Evolutionary conservation across 1,140 invertebrate genomes (phyloP), one percentile per base, ranked within the genome.

Genomic region (Psilanteris sp.): DNA sequence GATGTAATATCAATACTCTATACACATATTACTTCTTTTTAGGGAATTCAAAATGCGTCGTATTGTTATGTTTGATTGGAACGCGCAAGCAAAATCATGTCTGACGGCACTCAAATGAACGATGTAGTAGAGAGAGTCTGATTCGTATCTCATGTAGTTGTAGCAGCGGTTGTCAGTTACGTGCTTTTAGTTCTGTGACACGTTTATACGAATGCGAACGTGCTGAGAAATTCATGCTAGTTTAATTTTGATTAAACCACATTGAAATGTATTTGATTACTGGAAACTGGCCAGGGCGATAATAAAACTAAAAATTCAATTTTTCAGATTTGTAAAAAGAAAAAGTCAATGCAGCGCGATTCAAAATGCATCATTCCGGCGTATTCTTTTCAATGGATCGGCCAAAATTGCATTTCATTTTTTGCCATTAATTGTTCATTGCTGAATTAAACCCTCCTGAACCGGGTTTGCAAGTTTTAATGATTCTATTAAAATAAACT

Each of bases 121-220:
- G 70, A 66, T 54, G 64, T 29, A 61, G 59, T 55, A 44, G 55
- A 54, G 64, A 64, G 71, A 46, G 31, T 44, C 52, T 64, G 66
- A 76, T 80, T 74, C 57, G 57, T 70, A 75, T 52, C 41, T 50
- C 66, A 20, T 50, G 52, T 61, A 32, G 39, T 55, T 43, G 26
- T 8, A 61, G 31, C 68, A 68, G 66, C 48, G 71, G 62, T 78
- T 78, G 74, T 78, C 72, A 72, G 68, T 71, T 68, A 78, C 66
- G 71, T 70, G 71, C 59, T 59, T 64, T 39, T 59, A 66, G 66
- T 78, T 75, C 41, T 67, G 54, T 50, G 59, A 71, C 67, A 64
- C 67, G 61, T 71, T 71, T 61, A 66, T 61, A 41, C 59, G 41
- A 70, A 31, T 64, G 57, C 46, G 24, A 68, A 64, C 72, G 64